Percentiles rank a stretch among this genome's conserved stretches.
phyloP scores from a whole-genome alignment of 1,140 invertebrate species.

The Dreissena rostriformis region DNA sequence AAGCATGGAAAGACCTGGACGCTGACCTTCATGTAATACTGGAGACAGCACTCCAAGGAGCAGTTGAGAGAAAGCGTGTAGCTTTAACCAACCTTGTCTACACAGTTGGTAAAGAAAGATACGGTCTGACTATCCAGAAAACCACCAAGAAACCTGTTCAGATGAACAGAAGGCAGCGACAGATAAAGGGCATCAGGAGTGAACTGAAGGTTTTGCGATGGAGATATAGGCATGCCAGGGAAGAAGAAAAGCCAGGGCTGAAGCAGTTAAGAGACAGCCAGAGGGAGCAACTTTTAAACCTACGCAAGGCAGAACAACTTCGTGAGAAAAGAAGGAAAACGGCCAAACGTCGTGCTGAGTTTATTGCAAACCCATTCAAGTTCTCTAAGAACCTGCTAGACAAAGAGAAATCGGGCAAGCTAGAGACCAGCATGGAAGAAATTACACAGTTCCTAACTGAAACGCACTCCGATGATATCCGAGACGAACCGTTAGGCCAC shows the following conservation, averaged over 20 bases:
- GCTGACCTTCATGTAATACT: background rate
- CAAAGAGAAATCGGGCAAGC: slow-evolving; percentile 17
- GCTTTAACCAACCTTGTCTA: slow-evolving; percentile 12
- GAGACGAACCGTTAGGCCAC: slow-evolving; percentile 3
- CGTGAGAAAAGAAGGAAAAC: too few relatives aligned
- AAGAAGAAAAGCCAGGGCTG: too few relatives aligned
- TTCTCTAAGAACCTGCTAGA: slow-evolving; percentile 17
- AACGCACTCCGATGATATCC: slow-evolving; percentile 10
- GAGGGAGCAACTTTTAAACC: too few relatives aligned
- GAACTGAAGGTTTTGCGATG: background rate
- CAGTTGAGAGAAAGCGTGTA: slow-evolving; percentile 3
- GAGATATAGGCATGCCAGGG: background rate
- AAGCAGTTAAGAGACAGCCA: too few relatives aligned
- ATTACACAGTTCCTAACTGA: slow-evolving; percentile 15
- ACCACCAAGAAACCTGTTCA: too few relatives aligned
- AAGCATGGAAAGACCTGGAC: slow-evolving; percentile 27
- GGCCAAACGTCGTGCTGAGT: background rate
- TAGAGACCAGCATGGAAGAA: slow-evolving; percentile 27
- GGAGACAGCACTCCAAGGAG: background rate
- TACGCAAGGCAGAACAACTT: too few relatives aligned
- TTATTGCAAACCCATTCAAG: slow-evolving; percentile 23
- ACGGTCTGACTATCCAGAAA: background rate
- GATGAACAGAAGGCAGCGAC: too few relatives aligned
- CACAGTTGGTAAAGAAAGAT: background rate
- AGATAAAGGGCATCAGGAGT: background rate